A percentile compares a stretch with the other conserved stretches of the same genome.
Evolutionary conservation across 2,888 invertebrate species (phyloP).

Genomic region (Diplolepis rosae): DNA sequence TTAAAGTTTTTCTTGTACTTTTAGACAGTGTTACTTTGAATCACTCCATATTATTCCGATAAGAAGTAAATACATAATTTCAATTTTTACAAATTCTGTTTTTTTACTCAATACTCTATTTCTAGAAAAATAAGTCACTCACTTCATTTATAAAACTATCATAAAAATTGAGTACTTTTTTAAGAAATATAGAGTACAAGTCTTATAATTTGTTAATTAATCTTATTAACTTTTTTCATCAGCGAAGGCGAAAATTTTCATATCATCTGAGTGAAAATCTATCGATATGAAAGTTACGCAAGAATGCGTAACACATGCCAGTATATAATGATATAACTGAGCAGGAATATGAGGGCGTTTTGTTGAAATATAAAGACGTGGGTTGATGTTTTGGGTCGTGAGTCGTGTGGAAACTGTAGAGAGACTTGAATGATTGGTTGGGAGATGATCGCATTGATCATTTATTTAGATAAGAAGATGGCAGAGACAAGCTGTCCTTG

Average conservation of each 20-base stretch:
- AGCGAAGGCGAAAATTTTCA: background rate
- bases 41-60: too few species aligned
- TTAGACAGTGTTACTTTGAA: too few species aligned
- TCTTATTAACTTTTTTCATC: background rate
- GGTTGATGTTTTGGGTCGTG: constrained; percentile 11
- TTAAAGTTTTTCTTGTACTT: background rate
- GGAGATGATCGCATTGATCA: background rate
- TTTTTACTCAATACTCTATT: too few species aligned
- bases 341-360: constrained; percentile 23
- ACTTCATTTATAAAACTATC: too few species aligned
- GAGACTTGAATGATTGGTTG: constrained; percentile 24
- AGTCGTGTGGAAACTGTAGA: constrained; percentile 5
- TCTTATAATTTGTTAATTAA: background rate
- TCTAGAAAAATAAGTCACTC: too few species aligned
- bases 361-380: constrained; percentile 4
- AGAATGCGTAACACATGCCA: constrained; percentile 8
- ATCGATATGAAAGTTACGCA: background rate
- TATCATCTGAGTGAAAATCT: background rate
- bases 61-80: too few species aligned
- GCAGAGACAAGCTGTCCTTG: background rate
- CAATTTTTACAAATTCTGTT: too few species aligned
- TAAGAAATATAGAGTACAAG: too few species aligned
- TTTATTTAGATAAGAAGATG: constrained; percentile 10
- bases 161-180: too few species aligned
- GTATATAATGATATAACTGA: too few species aligned